Conservation (phyloP, 2,113 vertebrate genomes). For the Aspidoscelis tigris region DNA sequence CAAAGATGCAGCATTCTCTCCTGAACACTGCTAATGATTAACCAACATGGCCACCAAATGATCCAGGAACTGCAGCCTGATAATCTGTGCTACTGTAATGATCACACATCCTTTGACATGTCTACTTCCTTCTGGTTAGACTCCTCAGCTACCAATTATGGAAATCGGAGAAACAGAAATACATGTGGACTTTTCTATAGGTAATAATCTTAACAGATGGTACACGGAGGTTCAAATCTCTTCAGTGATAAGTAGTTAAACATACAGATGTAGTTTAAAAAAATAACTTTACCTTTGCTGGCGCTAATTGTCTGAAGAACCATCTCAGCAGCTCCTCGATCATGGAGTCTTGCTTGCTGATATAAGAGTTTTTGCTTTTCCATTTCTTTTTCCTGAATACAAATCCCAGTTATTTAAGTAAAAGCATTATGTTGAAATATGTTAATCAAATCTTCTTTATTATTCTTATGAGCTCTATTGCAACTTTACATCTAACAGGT, state of each 20-base stretch:
- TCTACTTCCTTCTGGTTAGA: neutral
- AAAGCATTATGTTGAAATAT: conserved; percentile 40
- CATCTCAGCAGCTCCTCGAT: conserved; percentile 95
- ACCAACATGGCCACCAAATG: no score
- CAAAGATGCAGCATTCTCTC: no score
- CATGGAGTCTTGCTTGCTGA: conserved; percentile 94
- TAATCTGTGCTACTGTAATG: neutral
- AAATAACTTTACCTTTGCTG: conserved; percentile 87
- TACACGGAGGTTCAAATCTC: neutral
- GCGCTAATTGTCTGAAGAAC: conserved; percentile 96
- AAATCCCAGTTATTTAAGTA: conserved; percentile 76
- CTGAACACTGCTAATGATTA: no score
- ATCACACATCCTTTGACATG: neutral
- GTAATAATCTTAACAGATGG: neutral
- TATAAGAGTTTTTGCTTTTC: conserved; percentile 97
- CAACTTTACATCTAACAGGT: conserved; percentile 77
- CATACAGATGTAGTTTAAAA: neutral
- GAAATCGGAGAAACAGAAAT: neutral
- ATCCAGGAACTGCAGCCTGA: no score
- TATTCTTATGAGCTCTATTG: conserved; percentile 80
- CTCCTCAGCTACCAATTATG: neutral
- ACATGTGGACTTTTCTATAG: neutral
- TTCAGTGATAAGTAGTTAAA: neutral
- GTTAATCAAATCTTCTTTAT: conserved; percentile 37
- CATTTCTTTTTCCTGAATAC: conserved; percentile 96